A percentile compares a stretch with the other conserved stretches of the same genome.
Evolutionary conservation across 2,888 invertebrate genomes (phyloP).

Genomic region (Dryomyza anilis): DNA sequence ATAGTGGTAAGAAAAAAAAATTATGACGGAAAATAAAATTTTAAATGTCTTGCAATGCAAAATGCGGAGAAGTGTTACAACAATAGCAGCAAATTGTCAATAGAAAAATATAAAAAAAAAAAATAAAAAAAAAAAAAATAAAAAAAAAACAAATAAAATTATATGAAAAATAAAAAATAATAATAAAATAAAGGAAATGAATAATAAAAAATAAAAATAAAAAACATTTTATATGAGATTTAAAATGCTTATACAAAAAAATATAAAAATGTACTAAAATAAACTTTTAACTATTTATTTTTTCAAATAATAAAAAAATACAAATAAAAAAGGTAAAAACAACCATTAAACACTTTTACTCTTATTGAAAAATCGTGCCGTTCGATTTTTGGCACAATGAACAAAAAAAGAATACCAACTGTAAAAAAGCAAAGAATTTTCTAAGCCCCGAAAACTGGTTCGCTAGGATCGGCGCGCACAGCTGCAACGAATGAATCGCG

Average conservation of each 20-base stretch:
- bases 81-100: neutral
- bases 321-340: neutral
- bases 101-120: neutral
- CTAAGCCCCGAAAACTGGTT: conserved; percentile 14
- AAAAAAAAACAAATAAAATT: neutral
- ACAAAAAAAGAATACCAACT: neutral
- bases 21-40: no score
- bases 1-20: no score
- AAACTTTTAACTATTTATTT: no score
- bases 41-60: neutral
- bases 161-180: no score
- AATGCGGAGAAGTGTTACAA: neutral
- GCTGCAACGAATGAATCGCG: neutral
- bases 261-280: no score
- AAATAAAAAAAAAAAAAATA: neutral
- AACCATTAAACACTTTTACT: neutral
- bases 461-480: neutral
- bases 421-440: conserved; percentile 12
- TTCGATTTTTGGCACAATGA: neutral
- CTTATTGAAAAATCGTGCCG: neutral
- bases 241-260: no score
- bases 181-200: no score
- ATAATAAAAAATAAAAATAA: no score
- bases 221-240: no score
- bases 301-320: no score